Evolutionary conservation across 2,797 vertebrate species (phyloP).

Genomic region (Rhynchonycteris naso): DNA sequence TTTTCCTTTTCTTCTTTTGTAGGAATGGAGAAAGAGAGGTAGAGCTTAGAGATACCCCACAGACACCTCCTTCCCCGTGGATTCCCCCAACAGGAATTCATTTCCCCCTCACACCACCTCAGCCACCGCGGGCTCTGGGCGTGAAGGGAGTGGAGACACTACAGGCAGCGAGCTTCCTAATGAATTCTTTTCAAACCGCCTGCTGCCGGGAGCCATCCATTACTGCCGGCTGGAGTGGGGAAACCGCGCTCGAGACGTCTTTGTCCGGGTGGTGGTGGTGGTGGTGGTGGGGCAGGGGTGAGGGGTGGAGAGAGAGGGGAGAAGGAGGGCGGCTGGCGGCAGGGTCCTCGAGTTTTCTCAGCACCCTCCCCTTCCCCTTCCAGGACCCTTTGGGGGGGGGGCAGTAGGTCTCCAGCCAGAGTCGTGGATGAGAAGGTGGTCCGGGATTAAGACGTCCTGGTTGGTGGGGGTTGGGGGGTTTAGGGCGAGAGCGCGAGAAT

Average conservation of each 20-base stretch:
- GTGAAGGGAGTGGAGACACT: constrained; percentile 5
- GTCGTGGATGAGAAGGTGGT: neutral
- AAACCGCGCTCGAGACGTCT: constrained; percentile 57
- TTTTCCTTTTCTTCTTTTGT: neutral
- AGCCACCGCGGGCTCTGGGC: constrained; percentile 64
- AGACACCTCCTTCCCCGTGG: neutral
- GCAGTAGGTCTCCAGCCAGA: neutral
- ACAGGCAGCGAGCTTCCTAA: constrained; percentile 48
- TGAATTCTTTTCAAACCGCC: constrained; percentile 73
- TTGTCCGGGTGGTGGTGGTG: constrained; percentile 54
- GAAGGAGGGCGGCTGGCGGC: neutral
- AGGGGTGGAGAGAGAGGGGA: no score
- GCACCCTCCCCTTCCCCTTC: neutral
- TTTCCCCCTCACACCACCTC: neutral
- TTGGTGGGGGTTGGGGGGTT: neutral
- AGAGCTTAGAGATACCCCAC: neutral
- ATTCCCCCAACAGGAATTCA: neutral
- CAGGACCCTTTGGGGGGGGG: neutral
- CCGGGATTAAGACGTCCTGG: constrained; percentile 54
- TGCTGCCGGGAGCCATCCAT: constrained; percentile 66
- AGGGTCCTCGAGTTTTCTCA: neutral
- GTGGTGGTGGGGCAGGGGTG: neutral
- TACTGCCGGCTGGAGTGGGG: constrained; percentile 69
- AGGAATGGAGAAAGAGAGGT: neutral
- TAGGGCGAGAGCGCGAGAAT: neutral